Percentiles rank a stretch among this genome's conserved stretches.
phyloP scores from a whole-genome alignment of 1,140 invertebrate species.

The Bradysia coprophila region DNA sequence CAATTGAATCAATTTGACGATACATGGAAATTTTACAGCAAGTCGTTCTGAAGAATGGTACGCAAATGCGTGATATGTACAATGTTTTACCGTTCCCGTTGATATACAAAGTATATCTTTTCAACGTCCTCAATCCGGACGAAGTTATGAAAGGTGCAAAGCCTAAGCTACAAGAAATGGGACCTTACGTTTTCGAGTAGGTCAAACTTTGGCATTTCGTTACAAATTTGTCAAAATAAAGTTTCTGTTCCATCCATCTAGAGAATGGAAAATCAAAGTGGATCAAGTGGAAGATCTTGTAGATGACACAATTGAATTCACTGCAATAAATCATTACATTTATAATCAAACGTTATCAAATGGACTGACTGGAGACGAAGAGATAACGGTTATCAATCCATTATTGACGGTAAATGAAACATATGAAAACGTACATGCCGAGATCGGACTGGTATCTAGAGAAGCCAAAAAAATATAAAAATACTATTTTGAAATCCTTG shows the following conservation, averaged over 20 bases:
- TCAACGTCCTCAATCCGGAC: neutral
- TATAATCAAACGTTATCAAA: no score
- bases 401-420: neutral
- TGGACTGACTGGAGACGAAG: neutral
- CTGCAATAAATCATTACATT: no score
- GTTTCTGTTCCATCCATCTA: neutral
- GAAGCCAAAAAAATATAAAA: no score
- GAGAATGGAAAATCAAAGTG: neutral
- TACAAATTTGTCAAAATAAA: no score
- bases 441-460: no score
- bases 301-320: neutral
- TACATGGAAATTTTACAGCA: no score
- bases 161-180: conserved; percentile 1
- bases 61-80: neutral
- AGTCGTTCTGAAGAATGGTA: neutral
- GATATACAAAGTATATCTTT: neutral
- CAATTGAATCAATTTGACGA: no score
- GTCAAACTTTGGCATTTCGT: no score
- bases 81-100: neutral
- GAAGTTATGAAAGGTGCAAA: conserved; percentile 1
- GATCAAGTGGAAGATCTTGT: neutral
- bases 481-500: no score
- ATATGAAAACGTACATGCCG: no score
- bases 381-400: neutral
- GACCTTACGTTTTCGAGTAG: conserved; percentile 1